Conservation (phyloP, 2,888 invertebrate genomes). For the Adineta ricciae region DNA sequence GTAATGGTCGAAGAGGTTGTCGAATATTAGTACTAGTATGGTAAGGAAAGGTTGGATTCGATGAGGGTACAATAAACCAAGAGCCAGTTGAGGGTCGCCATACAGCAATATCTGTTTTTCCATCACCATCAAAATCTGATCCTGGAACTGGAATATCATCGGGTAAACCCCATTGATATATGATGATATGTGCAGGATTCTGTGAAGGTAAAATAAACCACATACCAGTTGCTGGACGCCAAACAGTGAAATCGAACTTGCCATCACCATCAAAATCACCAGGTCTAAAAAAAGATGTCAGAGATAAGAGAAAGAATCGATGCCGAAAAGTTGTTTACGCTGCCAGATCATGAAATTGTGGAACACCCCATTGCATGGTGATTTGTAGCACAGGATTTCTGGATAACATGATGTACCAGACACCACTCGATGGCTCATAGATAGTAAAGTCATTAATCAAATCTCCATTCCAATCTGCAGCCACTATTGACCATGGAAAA, state of each 20-base stretch:
- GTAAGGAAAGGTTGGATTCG: not conserved
- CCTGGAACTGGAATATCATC: not conserved
- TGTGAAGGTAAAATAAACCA: not conserved
- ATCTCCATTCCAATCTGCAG: not conserved
- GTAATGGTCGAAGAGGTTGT: not conserved
- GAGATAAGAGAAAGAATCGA: too few species aligned
- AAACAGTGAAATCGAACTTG: not conserved
- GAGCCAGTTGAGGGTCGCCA: not conserved
- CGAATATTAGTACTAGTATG: not conserved
- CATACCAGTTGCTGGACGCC: not conserved
- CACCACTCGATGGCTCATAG: not conserved
- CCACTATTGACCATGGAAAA: too few species aligned
- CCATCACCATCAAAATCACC: not conserved
- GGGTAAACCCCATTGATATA: not conserved
- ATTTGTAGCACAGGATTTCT: not conserved
- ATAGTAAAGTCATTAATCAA: not conserved
- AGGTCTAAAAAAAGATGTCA: not conserved
- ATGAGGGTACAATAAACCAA: not conserved
- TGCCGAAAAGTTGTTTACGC: too few species aligned
- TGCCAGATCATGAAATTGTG: not conserved
- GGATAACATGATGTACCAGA: not conserved
- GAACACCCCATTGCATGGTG: not conserved
- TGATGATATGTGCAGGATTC: not conserved
- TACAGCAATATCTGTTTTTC: not conserved
- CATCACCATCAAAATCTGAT: not conserved